A percentile compares a stretch with the other conserved stretches of the same genome.
These are phyloP conservation scores for Alloplasta piceator DNA, from an alignment of 2,888 invertebrate species.

Conservation along the genomic window DNA sequence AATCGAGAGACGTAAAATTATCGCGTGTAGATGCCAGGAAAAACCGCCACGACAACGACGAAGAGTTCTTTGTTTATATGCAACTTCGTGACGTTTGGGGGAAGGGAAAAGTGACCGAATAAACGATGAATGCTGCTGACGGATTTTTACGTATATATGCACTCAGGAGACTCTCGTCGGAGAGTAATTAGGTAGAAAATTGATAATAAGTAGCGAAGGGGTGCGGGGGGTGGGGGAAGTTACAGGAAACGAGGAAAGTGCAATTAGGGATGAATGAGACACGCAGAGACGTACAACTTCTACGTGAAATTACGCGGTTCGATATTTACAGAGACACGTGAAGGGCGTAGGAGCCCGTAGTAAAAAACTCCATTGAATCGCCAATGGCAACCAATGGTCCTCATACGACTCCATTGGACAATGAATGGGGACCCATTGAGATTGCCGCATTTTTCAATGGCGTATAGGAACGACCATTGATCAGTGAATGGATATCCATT, in stretches of 20 bases:
- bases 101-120: slow-evolving; percentile 50
- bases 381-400: no score
- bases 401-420: no score
- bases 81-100: slow-evolving; percentile 47
- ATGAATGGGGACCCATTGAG: no score
- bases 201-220: slow-evolving; percentile 50
- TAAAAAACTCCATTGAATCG: no score
- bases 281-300: slow-evolving; percentile 38
- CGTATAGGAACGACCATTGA: no score
- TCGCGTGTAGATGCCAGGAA: slow-evolving; percentile 52
- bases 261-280: slow-evolving; percentile 24
- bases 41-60: slow-evolving; percentile 22
- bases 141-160: slow-evolving; percentile 15
- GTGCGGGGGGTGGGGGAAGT: neutral
- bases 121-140: slow-evolving; percentile 61
- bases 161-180: slow-evolving; percentile 47
- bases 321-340: slow-evolving; percentile 37
- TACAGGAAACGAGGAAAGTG: neutral
- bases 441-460: no score
- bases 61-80: slow-evolving; percentile 37
- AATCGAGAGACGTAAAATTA: neutral
- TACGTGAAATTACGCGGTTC: neutral
- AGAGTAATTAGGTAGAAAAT: slow-evolving; percentile 63
- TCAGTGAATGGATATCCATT: no score
- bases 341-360: slow-evolving; percentile 15